phyloP scores from a whole-genome alignment of 2,797 vertebrate species.

The Acestrorhynchus altus region DNA sequence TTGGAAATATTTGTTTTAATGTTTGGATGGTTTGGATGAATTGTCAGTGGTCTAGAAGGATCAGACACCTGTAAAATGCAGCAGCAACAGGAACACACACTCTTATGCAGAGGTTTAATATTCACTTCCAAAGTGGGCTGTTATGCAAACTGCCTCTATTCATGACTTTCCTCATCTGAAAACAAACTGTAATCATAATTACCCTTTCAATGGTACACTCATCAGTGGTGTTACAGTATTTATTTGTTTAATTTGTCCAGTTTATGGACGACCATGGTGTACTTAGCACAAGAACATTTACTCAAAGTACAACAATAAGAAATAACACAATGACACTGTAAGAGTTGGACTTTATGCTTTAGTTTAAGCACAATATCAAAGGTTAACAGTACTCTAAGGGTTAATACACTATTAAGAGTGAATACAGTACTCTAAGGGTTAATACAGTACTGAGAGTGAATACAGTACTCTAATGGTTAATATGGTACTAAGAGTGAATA shows the following conservation, averaged over 20 bases:
- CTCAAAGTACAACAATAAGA: not conserved
- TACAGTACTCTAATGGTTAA: too few relatives aligned
- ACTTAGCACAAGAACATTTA: not conserved
- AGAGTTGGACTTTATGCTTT: too few relatives aligned
- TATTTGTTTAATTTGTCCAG: not conserved
- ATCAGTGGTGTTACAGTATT: not conserved
- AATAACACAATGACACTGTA: too few relatives aligned
- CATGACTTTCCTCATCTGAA: not conserved
- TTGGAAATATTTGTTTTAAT: not conserved
- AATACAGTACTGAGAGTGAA: too few relatives aligned
- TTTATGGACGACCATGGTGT: not conserved
- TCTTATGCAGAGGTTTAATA: not conserved
- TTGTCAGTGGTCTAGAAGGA: not conserved
- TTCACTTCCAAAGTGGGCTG: constrained; percentile 8
- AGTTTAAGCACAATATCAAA: too few relatives aligned
- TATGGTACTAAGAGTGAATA: too few relatives aligned
- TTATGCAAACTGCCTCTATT: constrained; percentile 5
- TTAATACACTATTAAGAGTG: too few relatives aligned
- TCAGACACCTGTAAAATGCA: not conserved
- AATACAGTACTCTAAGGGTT: too few relatives aligned
- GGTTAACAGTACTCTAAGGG: too few relatives aligned
- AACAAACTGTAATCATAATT: constrained; percentile 23
- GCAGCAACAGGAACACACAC: constrained; percentile 5
- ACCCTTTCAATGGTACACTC: not conserved
- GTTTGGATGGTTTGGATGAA: not conserved